These are phyloP conservation scores for Apostichopus californicus DNA, from an alignment of 35 echinoderm and acorn worm species.

Conservation along the genomic window DNA sequence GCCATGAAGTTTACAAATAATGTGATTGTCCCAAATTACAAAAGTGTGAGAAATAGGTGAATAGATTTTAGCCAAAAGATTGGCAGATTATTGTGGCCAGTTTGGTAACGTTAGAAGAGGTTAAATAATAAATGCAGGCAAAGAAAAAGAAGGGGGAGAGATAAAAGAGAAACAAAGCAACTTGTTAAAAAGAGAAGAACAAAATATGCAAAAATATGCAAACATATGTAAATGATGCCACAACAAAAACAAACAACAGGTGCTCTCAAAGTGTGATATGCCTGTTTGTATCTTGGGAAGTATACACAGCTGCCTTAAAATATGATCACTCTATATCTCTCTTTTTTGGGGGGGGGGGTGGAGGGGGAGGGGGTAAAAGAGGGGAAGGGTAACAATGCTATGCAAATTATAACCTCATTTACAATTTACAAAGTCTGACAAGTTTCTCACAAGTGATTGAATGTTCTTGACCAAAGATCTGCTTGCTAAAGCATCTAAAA, in stretches of 20 bases:
- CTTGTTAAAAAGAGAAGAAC: slow-evolving; percentile 22
- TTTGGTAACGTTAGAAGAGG: slow-evolving; percentile 17
- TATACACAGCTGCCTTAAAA: too few species aligned
- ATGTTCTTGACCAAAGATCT: too few species aligned
- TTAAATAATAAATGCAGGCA: slow-evolving; percentile 17
- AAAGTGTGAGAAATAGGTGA: neutral
- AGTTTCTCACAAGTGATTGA: too few species aligned
- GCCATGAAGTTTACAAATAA: neutral
- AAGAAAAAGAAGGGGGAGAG: slow-evolving; percentile 36
- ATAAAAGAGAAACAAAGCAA: slow-evolving; percentile 34
- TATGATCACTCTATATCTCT: too few species aligned
- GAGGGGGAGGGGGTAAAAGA: too few species aligned
- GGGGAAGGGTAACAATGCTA: too few species aligned
- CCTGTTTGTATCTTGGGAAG: too few species aligned
- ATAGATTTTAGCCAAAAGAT: neutral
- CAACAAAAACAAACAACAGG: slow-evolving; percentile 6
- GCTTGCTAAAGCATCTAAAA: too few species aligned
- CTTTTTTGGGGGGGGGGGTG: too few species aligned
- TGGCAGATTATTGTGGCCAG: neutral
- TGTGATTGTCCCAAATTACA: neutral
- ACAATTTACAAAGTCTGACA: too few species aligned
- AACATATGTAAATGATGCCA: slow-evolving; percentile 24
- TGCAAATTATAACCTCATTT: too few species aligned
- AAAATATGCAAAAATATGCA: slow-evolving; percentile 31
- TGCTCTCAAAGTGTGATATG: neutral